Base-by-base conservation (phyloP, 2,797 vertebrate genomes). In the Agapornis canus region DNA sequence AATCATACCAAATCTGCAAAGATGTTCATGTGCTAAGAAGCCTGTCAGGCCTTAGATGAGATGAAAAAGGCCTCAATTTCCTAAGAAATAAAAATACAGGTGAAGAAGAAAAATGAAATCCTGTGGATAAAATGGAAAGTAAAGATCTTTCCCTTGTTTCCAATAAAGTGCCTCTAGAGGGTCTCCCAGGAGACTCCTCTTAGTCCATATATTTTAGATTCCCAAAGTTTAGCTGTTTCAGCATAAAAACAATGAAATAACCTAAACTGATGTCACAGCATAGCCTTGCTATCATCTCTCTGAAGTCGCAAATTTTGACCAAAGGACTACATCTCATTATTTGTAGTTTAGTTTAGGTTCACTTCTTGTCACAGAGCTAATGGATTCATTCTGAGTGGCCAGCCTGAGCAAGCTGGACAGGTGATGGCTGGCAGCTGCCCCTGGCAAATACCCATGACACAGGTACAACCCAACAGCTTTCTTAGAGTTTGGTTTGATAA, bases 331-430 rank as follows among this genome's bases (percentile, higher is more conserved):
- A 75, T 83, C 73, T 92, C 73, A 80, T 91, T 93, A 94, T 94
- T 65, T 94, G 73, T 49, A 57, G 73, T 95, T 97, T 86, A 84
- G 77, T 89, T 95, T 73, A 86, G 61, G 78, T 65, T 96, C 69
- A 91, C 86, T 97, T 92, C 78, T 85, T 70, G 73, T 86, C 91
- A 61, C 63, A n/a, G 90, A 93, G 54, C 68, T 95, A 87, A 96
- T 79, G 81, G 87, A 95, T 86, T 86, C 52, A 35, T 76, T 93
- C 92, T 89, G 82, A 83, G 65, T 79, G 86, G 63, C 88, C 93
- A 90, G 93, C 29, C 80, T 82, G 87, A 96, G 57, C 72, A 80
- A 94, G 69, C 69, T 56, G 87, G 91, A 40, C 40, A 94, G 94
- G 96, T 92, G 82, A 92, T 52, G 63, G 56, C 68, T 92, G 96